A percentile compares a stretch with the other conserved stretches of the same genome.
phyloP scores from a whole-genome alignment of 2,113 vertebrate genomes.

The Desmodus rotundus region DNA sequence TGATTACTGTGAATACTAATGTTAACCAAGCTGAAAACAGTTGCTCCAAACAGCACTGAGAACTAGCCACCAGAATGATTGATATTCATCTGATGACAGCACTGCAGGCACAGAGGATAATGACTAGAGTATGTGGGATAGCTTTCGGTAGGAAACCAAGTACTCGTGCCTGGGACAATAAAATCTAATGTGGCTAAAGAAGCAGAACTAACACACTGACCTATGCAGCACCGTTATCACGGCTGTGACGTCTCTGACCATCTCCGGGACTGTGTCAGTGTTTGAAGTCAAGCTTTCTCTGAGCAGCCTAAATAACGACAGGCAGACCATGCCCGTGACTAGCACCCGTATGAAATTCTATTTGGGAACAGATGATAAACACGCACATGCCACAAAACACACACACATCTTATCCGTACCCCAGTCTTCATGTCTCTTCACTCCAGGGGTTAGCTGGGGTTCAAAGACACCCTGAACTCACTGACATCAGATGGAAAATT shows the following conservation, averaged over 20 bases:
- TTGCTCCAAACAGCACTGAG: neutral
- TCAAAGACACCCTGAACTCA: neutral
- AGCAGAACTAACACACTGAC: slow-evolving; percentile 46
- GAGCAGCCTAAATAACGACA: neutral
- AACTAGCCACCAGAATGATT: neutral
- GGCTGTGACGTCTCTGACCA: neutral
- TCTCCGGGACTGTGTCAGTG: slow-evolving; percentile 10
- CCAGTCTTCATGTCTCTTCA: neutral
- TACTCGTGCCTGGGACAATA: slow-evolving; percentile 21
- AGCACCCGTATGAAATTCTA: neutral
- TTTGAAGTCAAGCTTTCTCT: slow-evolving; percentile 26
- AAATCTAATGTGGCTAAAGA: slow-evolving; percentile 61
- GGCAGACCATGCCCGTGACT: neutral
- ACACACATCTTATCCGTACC: neutral
- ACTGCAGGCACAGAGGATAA: neutral
- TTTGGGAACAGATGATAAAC: neutral
- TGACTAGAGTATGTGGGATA: neutral
- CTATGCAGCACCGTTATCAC: neutral
- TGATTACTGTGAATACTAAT: neutral
- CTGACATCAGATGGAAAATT: neutral
- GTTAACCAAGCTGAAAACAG: neutral
- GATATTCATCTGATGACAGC: slow-evolving; percentile 26
- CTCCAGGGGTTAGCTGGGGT: neutral
- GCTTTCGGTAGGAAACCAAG: neutral
- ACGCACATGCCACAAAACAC: too few species aligned